phyloP scores from a whole-genome alignment of 2,888 invertebrate species.

The Torymus auratus region DNA sequence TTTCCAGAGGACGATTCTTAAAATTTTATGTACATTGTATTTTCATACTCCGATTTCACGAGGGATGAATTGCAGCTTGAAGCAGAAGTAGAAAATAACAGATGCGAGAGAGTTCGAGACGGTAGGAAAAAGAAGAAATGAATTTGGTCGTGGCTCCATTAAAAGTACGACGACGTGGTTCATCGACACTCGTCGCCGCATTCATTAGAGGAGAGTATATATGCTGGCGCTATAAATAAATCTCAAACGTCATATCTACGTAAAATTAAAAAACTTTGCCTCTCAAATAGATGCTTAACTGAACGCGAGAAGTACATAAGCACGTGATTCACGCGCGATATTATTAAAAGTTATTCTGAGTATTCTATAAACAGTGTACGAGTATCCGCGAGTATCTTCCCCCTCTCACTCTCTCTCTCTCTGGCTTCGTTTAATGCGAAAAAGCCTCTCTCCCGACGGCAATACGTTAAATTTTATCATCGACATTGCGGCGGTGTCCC shows the following conservation, averaged over 20 bases:
- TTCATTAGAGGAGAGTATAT: not conserved
- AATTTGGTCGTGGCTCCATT: no score
- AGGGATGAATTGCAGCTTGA: no score
- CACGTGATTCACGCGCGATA: constrained; percentile 57
- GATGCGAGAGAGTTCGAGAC: no score
- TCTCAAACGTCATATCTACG: constrained; percentile 38
- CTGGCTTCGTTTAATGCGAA: not conserved
- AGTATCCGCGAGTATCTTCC: not conserved
- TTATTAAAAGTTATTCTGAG: constrained; percentile 56
- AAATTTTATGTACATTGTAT: no score
- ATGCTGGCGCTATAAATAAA: constrained; percentile 38
- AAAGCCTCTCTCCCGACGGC: constrained; percentile 2
- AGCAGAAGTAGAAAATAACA: no score
- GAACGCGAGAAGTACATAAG: not conserved
- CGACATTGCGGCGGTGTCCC: constrained; percentile 44
- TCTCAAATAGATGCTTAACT: constrained; percentile 17
- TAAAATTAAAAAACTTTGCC: constrained; percentile 39
- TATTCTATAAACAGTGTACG: constrained; percentile 29
- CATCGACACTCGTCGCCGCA: constrained; percentile 23
- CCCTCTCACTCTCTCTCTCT: not conserved
- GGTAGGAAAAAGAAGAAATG: no score
- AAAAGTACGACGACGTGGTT: constrained; percentile 8
- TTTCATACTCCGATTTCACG: no score
- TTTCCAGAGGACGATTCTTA: no score
- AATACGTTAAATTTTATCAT: constrained; percentile 39